Base-by-base conservation (phyloP, 2,888 invertebrate genomes). In the Pandemis heparana region DNA sequence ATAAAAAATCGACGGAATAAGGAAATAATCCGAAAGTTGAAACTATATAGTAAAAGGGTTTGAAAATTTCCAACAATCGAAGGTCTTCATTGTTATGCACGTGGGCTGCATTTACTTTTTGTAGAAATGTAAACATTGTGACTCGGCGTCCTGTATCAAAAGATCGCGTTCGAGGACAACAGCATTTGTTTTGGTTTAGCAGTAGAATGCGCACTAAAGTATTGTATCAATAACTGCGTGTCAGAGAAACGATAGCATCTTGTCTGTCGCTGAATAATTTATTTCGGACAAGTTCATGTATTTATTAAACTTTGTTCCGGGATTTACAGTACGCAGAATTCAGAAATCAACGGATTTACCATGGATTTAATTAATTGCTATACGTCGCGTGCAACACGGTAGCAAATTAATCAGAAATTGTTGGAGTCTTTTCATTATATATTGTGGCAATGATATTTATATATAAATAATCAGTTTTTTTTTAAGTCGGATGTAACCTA, bases 1-100 rank as follows among this genome's bases (percentile, higher is more conserved):
- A 39, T 12, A 68, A 61, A 23, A 68, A 63, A n/a, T 63, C 39
- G 9, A 73, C 39, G 7, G 72, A 63, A 46, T 48, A 48, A 1
- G 72, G 72, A 38, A 73, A 68, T 0, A 73, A 46, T 39, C 72
- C 72, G 1, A 68, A 63, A 46, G 59, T 3, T 8, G 68, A 62
- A 5, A 73, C 38, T 3, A 73, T 16, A 39, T 38, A 14, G 32
- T 68, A 68, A 2, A 73, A 63, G 14, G 72, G 72, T 48, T 59
- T 63, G 16, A 73, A 73, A 18, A 73, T 48, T 48, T 73, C 68
- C 18, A 63, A 38, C n/a, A 73, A 39, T 18, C 48, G 46, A 7
- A 73, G 56, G 16, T 68, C 56, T 16, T 68, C 68, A n/a, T 62
- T 68, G 2, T 38, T 7, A 12, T 46, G 63, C 5, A 38, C 16